Base-by-base conservation (phyloP, 2,797 vertebrate species). In the Pangasius krempfi region DNA sequence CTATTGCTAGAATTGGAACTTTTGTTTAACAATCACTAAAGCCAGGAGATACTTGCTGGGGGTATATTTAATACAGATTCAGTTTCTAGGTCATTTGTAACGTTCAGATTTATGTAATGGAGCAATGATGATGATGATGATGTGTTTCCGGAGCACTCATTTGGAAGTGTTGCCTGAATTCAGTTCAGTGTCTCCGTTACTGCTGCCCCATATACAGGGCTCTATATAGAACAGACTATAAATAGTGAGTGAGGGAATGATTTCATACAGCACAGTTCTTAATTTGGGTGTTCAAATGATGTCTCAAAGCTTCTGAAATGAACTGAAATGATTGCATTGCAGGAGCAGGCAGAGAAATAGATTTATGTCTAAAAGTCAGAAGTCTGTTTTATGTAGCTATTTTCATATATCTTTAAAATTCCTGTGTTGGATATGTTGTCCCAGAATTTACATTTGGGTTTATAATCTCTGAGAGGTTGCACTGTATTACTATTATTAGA, bases 141-240 rank as follows among this genome's bases (percentile, higher is more conserved):
- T 72, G 73, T 14, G 12, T 50, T 50, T 50, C 4, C 27, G 12
- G 44, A 27, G 72, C 47, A 18, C 47, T 52, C 27, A 52, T 6
- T 30, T 50, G 13, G 1, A 52, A 40, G 6, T 30, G 12, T 50
- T 76, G 27, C 30, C 52, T 80, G 78, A 80, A 80, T 80, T 37
- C 30, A 80, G 30, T 80, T 9, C 2, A 4, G 10, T 37, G 54
- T 58, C 79, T 25, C 22, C 10, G 60, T 60, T 81, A 25, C 8
- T 37, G 54, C 9, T 60, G 79, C 33, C 78, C 78, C 52, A 80
- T 80, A 80, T 80, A 56, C 52, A 58, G 78, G n/a, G 78, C 52
- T 37, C 30, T 22, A 33, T 33, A 56, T 56, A 80, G 30, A 33
- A 58, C 52, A 80, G 52, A 58, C 30, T 58, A 56, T 80, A 58